Base-by-base conservation (phyloP, 1,140 invertebrate species). In the Neodiprion pinetum region DNA sequence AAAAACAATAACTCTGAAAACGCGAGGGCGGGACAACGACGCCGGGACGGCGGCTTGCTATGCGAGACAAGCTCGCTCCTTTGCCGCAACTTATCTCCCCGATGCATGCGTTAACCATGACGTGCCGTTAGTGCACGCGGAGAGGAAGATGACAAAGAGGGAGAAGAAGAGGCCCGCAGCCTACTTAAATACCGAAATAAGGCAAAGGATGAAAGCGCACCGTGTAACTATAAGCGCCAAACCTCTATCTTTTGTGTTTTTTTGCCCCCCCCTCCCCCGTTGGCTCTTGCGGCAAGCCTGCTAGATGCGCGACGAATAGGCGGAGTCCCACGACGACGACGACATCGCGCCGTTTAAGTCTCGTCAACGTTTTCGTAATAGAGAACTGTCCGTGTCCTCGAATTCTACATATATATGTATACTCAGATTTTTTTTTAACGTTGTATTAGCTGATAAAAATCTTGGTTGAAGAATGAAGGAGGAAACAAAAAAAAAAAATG, bases 1-100 rank as follows among this genome's bases (percentile, higher is more conserved):
- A 72, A 75, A 73, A 73, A 78, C 68, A 77, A 81, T 82, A 80
- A 81, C 81, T 81, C 77, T 65, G 77, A 75, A 79, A 48, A 50
- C 72, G 68, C 77, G 66, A 71, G 74, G 73, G 74, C 72, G 71
- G 48, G 74, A 74, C 67, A 17, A 65, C 71, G 67, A 40, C 5
- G 53, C 5, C n/a, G 53, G 71, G 67, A 40, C 5, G 53, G 53
- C n/a, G 53, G 11, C 28, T 40, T 40, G 28, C 28, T 40, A 2
- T 40, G 28, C 5, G 28, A 40, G 28, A 40, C 28, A 40, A 17
- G 53, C n/a, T 17, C n/a, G 11, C 9, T 61, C 9, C 53, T 61
- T 61, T 61, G 53, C 53, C 11, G 53, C 53, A 61, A 61, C 53
- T 61, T 61, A 61, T 61, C 53, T 61, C n/a, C 28, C 28, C 5